Percentiles rank a stretch among this genome's conserved stretches.
Conservation (phyloP, 2,113 vertebrate species). For the Cheirogaleus medius region DNA sequence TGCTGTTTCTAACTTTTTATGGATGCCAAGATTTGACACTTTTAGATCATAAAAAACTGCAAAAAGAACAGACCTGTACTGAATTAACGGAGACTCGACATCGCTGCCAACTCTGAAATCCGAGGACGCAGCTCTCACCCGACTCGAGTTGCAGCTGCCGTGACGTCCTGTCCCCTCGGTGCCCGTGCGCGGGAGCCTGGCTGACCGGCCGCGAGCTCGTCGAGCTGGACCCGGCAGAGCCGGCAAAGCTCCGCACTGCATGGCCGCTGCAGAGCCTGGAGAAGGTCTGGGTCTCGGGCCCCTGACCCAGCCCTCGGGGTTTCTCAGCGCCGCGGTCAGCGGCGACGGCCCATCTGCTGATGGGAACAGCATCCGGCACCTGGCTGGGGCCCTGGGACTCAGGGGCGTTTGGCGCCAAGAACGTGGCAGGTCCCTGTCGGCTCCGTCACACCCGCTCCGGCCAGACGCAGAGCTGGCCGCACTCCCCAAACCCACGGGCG, state of each 20-base stretch:
- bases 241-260: neutral
- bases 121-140: rapidly evolving
- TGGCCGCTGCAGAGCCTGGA: rapidly evolving
- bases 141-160: neutral
- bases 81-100: neutral
- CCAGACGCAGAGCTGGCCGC: too few relatives aligned
- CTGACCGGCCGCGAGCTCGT: neutral
- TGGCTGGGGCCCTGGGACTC: neutral
- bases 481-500: too few relatives aligned
- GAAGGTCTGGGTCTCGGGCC: neutral
- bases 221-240: neutral
- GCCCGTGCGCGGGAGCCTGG: too few relatives aligned
- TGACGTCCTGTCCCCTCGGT: too few relatives aligned
- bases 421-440: too few relatives aligned
- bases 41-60: neutral
- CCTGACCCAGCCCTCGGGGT: neutral
- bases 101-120: neutral
- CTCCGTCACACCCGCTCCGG: too few relatives aligned
- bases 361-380: neutral
- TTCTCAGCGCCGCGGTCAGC: rapidly evolving
- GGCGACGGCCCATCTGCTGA: neutral
- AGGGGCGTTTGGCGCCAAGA: too few relatives aligned
- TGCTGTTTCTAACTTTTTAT: neutral
- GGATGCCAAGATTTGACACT: too few relatives aligned
- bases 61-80: neutral